Conservation (phyloP, 2,797 vertebrate species). For the Rallus crepitans region DNA sequence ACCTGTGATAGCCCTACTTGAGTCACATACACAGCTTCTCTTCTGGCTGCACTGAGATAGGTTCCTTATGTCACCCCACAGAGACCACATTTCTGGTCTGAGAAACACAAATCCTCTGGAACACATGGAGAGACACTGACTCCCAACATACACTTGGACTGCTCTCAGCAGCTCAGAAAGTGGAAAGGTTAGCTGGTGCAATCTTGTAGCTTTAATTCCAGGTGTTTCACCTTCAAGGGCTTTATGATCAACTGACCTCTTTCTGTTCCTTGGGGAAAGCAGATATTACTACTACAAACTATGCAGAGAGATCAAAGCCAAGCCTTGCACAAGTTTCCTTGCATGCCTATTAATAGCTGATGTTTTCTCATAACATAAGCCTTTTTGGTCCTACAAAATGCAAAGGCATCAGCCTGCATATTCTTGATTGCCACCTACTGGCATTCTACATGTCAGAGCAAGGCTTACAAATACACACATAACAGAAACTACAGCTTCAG, state of each 20-base stretch:
- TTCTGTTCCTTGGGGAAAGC: neutral
- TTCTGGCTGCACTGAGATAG: neutral
- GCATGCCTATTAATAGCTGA: neutral
- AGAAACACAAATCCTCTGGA: neutral
- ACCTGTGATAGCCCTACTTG: neutral
- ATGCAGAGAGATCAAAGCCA: neutral
- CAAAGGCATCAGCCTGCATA: neutral
- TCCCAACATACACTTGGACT: too few species aligned
- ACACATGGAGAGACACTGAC: rapidly evolving
- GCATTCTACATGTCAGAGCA: neutral
- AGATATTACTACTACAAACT: neutral
- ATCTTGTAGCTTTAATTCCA: neutral
- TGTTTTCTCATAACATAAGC: neutral
- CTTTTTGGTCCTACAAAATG: neutral
- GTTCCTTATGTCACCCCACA: neutral
- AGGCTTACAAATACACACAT: neutral
- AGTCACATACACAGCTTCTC: neutral
- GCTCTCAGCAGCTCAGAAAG: neutral
- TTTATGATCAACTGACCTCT: neutral
- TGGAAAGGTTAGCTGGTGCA: neutral
- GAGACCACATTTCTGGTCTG: neutral
- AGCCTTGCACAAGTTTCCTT: neutral
- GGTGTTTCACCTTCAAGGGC: neutral
- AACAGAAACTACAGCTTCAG: neutral
- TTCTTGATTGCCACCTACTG: slow-evolving; percentile 65